phyloP scores from a whole-genome alignment of 2,797 vertebrate species.

The Micromesistius poutassou region DNA sequence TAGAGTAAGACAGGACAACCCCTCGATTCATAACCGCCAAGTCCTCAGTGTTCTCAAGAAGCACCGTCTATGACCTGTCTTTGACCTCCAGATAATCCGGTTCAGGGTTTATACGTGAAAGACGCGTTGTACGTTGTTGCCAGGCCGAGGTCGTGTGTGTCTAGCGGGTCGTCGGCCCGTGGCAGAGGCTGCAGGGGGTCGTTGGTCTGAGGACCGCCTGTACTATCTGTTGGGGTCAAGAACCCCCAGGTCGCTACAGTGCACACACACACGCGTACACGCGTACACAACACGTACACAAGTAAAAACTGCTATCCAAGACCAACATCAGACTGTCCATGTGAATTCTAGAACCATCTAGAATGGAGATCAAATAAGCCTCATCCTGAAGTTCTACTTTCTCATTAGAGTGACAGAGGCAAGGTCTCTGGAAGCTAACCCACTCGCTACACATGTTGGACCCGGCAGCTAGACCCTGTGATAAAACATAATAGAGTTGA shows the following conservation, averaged over 20 bases:
- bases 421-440: not conserved
- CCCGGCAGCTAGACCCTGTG: too few species aligned
- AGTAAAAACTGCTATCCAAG: not conserved
- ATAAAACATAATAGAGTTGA: not conserved
- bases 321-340: too few species aligned
- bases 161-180: not conserved
- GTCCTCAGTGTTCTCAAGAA: too few species aligned
- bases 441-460: too few species aligned
- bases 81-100: not conserved
- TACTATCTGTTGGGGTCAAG: not conserved
- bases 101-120: not conserved
- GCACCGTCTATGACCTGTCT: not conserved
- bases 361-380: too few species aligned
- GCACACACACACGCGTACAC: not conserved
- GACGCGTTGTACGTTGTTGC: not conserved
- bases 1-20: too few species aligned
- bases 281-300: not conserved
- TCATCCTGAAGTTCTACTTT: not conserved
- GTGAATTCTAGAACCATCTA: too few species aligned
- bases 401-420: not conserved
- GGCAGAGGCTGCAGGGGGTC: not conserved
- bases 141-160: not conserved
- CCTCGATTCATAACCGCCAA: too few species aligned
- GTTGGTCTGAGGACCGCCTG: not conserved
- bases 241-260: not conserved